Evolutionary conservation across 2,888 invertebrate genomes (phyloP).

Genomic region (Drosophila niveifrons): DNA sequence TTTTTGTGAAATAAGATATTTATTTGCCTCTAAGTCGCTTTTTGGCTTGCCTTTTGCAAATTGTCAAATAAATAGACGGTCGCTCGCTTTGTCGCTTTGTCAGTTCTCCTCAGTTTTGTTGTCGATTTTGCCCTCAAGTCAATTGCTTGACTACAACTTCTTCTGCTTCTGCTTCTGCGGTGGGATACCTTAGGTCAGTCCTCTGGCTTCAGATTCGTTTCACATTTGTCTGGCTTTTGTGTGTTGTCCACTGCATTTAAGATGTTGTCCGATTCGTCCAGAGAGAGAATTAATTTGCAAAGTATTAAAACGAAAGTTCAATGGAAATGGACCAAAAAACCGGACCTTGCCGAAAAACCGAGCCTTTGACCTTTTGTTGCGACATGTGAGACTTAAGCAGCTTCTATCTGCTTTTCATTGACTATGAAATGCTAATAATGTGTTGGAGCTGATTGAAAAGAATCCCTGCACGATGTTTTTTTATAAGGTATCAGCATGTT

Average conservation of each 20-base stretch:
- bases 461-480: neutral
- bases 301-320: conserved; percentile 28
- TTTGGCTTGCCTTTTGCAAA: conserved; percentile 65
- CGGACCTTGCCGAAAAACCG: conserved; percentile 11
- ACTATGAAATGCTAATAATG: conserved; percentile 15
- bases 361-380: conserved; percentile 17
- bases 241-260: conserved; percentile 37
- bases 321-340: conserved; percentile 26
- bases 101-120: conserved; percentile 5
- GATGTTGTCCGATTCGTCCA: conserved; percentile 7
- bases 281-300: conserved; percentile 62
- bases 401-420: conserved; percentile 10
- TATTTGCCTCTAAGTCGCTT: conserved; percentile 73
- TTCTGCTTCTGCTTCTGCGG: conserved; percentile 1
- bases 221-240: conserved; percentile 36
- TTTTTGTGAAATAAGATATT: conserved; percentile 77
- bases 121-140: conserved; percentile 15
- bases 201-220: conserved; percentile 27
- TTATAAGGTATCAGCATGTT: neutral
- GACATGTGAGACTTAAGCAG: conserved; percentile 27
- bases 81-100: conserved; percentile 34
- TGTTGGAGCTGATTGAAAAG: conserved; percentile 34
- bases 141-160: conserved; percentile 23
- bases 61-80: conserved; percentile 76
- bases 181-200: conserved; percentile 52